Conservation (phyloP, 2,797 vertebrate species). For the Chelon labrosus region DNA sequence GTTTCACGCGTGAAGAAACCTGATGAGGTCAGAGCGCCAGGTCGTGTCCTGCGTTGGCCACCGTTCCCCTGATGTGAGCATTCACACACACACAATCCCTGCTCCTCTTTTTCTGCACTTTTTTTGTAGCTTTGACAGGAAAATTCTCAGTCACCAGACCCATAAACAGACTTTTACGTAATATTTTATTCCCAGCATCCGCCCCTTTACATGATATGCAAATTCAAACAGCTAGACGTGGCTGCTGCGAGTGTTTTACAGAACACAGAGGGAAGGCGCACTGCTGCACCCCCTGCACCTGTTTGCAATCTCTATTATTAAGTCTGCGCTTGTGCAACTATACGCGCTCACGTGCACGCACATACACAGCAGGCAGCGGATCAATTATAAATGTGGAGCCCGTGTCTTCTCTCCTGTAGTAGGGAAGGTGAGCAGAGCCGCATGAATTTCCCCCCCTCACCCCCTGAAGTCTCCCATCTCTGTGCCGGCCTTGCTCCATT, state of each 20-base stretch:
- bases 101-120: slow-evolving; percentile 1
- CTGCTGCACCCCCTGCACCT: slow-evolving; percentile 63
- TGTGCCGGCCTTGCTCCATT: not conserved
- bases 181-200: slow-evolving; percentile 56
- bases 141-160: slow-evolving; percentile 20
- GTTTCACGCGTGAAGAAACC: slow-evolving; percentile 48
- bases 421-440: slow-evolving; percentile 42
- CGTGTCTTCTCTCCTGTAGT: slow-evolving; percentile 56
- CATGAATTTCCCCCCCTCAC: slow-evolving; percentile 47
- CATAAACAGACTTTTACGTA: slow-evolving; percentile 51
- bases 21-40: slow-evolving; percentile 51
- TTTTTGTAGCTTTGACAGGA: slow-evolving; percentile 25
- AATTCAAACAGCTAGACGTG: slow-evolving; percentile 43
- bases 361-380: slow-evolving; percentile 38
- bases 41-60: slow-evolving; percentile 38
- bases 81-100: not conserved
- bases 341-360: slow-evolving; percentile 1
- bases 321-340: slow-evolving; percentile 38
- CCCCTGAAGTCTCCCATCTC: slow-evolving; percentile 41
- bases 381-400: slow-evolving; percentile 77
- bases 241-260: slow-evolving; percentile 38
- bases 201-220: slow-evolving; percentile 56
- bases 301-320: slow-evolving; percentile 68
- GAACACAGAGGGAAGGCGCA: slow-evolving; percentile 34
- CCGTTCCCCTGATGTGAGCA: slow-evolving; percentile 6